Evolutionary conservation across 2,888 invertebrate genomes (phyloP).

Genomic region (Ferdinandea cuprea): DNA sequence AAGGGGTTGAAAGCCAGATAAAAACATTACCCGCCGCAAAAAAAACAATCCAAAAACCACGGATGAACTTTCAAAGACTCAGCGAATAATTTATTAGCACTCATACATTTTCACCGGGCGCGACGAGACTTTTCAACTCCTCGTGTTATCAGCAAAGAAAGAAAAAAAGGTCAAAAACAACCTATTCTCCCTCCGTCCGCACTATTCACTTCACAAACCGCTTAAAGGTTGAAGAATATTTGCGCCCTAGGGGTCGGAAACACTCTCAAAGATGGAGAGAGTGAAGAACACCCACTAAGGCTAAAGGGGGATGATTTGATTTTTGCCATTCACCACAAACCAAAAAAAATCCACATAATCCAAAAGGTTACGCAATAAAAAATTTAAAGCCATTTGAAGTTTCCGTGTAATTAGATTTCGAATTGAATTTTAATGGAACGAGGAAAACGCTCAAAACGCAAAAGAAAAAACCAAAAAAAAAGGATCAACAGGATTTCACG

Average conservation of each 20-base stretch:
- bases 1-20: constrained; percentile 72
- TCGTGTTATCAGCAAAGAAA: constrained; percentile 56
- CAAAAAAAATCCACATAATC: constrained; percentile 40
- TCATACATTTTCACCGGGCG: constrained; percentile 27
- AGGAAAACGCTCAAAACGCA: constrained; percentile 16
- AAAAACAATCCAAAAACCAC: constrained; percentile 25
- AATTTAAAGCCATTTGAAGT: constrained; percentile 71
- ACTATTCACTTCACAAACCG: constrained; percentile 33
- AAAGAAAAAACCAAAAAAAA: constrained; percentile 18
- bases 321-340: neutral
- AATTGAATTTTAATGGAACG: constrained; percentile 70
- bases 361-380: constrained; percentile 73
- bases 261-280: constrained; percentile 58
- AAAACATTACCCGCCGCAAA: constrained; percentile 47
- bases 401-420: constrained; percentile 74
- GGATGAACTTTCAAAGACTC: constrained; percentile 70
- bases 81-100: constrained; percentile 66
- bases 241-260: constrained; percentile 69
- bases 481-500: constrained; percentile 74
- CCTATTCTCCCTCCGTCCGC: constrained; percentile 9
- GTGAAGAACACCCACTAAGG: constrained; percentile 46
- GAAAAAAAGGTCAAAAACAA: constrained; percentile 71
- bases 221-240: constrained; percentile 62
- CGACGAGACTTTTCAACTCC: constrained; percentile 59
- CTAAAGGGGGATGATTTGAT: constrained; percentile 33